Evolutionary conservation across 2,888 invertebrate species (phyloP), one percentile per base, ranked within the genome.

Genomic region (Oxycera nigricornis): DNA sequence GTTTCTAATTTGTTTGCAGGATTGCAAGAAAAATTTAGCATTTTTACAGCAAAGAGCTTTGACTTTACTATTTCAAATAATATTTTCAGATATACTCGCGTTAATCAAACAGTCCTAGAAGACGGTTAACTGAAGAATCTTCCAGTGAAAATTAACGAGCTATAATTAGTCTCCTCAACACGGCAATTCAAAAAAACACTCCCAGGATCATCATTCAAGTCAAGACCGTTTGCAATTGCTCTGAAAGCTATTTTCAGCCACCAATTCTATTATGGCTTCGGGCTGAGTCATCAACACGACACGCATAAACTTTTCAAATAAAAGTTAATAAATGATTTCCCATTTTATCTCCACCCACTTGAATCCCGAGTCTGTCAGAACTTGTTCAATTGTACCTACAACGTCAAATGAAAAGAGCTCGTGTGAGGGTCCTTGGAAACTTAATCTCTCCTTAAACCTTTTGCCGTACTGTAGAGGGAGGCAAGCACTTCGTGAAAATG

Each of bases 301-400:
- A 24, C 24, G 22, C 35, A 68, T 35, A 55, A 55, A 70, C 20
- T 70, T 70, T 52, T 70, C 70, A 52, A 70, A 70, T 70, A 70
- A 70, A 70, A 31, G 70, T 52, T 31, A 70, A 70, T 70, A 70
- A 70, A 70, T 70, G 70, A 55, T 70, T 52, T 70, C 70, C 55
- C 70, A 70, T 70, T 52, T 70, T 52, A 70, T 52, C 70, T 70
- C n/a, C 11, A 9, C 52, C 52, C 22, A 22, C 41, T 41, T 17
- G 1, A n/a, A 14, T 39, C 26, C 14, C 14, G 26, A 3, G 28
- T 28, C 30, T 59, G 59, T 59, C 22, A 59, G 28, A 59, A 7
- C 24, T 22, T 11, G 17, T 55, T 22, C 4, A 22, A 6, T 24
- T 55, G n/a, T n/a, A n/a, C 24, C 22, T 24, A n/a, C 11, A 50